phyloP scores from a whole-genome alignment of 53 echinoderm and acorn worm species.

The Temnopleurus reevesii region DNA sequence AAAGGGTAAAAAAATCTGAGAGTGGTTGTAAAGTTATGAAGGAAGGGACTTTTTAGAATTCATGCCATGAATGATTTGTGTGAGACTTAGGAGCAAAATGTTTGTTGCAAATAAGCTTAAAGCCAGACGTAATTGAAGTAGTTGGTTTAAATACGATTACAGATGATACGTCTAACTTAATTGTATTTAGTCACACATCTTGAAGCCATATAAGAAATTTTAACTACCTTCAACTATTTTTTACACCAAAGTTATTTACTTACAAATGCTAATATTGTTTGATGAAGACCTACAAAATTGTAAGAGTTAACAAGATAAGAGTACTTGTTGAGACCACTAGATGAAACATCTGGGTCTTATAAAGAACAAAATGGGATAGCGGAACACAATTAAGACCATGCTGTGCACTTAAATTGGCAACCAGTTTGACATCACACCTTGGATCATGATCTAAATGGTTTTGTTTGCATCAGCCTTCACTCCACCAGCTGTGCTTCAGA shows the following conservation, averaged over 20 bases:
- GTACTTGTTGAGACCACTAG: slow-evolving; percentile 10
- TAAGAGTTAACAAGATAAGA: not conserved
- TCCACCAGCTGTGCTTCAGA: not conserved
- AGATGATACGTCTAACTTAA: no score
- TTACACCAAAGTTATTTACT: not conserved
- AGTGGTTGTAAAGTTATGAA: no score
- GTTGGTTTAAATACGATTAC: no score
- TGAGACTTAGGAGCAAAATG: no score
- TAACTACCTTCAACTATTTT: not conserved
- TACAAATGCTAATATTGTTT: not conserved
- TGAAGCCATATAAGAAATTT: slow-evolving; percentile 17
- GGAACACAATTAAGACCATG: slow-evolving; percentile 27
- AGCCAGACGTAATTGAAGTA: no score
- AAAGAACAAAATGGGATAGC: not conserved
- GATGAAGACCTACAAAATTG: not conserved
- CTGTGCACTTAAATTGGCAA: slow-evolving; percentile 35
- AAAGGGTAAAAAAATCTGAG: no score
- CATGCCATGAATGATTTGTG: no score
- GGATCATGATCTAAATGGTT: not conserved
- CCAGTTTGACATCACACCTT: slow-evolving; percentile 50
- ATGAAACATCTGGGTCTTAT: not conserved
- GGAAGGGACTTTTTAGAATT: no score
- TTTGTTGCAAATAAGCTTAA: no score
- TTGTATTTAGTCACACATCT: not conserved
- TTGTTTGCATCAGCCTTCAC: slow-evolving; percentile 16